These are phyloP conservation scores for Diplodus sargus DNA, from an alignment of 2,797 vertebrate species.

Conservation along the genomic window DNA sequence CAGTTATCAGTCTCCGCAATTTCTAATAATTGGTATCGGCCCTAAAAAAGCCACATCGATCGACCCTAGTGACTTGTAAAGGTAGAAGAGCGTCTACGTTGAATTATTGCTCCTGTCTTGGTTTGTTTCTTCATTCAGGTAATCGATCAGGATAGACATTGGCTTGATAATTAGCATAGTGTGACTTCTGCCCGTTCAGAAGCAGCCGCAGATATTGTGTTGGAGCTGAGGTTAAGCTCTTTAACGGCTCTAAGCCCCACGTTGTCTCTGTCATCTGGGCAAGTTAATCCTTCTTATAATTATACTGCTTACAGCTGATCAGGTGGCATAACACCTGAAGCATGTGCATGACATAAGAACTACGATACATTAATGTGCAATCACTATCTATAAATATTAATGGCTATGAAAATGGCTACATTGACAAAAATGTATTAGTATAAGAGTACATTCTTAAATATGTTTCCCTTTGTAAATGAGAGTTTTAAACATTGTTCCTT, in stretches of 20 bases:
- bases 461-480: too few species aligned
- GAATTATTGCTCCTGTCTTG: background rate
- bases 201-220: constrained; percentile 21
- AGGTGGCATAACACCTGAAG: constrained; percentile 11
- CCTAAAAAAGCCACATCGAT: too few species aligned
- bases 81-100: background rate
- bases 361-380: background rate
- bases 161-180: background rate
- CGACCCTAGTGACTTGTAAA: background rate
- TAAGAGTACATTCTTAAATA: too few species aligned
- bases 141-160: background rate
- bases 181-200: constrained; percentile 26
- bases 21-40: too few species aligned
- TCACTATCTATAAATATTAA: background rate
- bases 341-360: background rate
- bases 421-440: too few species aligned
- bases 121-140: background rate
- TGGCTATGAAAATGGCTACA: too few species aligned
- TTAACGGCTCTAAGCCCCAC: constrained; percentile 53
- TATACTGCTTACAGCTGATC: constrained; percentile 40
- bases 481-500: too few species aligned
- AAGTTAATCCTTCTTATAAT: constrained; percentile 67
- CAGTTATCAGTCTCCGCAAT: too few species aligned
- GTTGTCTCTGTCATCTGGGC: constrained; percentile 36
- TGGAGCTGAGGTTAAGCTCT: constrained; percentile 59